Percentiles rank a stretch among this genome's conserved stretches.
Conservation (phyloP, 2,888 invertebrate species). For the Cryptops parisi region DNA sequence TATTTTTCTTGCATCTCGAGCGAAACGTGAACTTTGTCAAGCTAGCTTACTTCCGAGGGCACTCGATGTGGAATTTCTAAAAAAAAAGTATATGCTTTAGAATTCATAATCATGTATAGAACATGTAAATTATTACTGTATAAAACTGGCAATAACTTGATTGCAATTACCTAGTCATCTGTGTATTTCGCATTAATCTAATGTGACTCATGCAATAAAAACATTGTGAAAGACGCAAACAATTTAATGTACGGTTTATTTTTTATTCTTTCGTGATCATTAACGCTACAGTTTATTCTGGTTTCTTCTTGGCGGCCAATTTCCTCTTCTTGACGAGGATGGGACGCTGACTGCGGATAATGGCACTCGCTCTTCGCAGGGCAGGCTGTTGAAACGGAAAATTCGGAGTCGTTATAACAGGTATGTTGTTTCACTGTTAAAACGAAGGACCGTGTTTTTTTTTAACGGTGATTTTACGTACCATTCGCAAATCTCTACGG, state of each 20-base stretch:
- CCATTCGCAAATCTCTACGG: slow-evolving; percentile 73
- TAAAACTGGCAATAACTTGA: too few relatives aligned
- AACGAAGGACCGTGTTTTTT: slow-evolving; percentile 9
- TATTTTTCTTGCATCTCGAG: too few relatives aligned
- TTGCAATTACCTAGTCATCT: too few relatives aligned
- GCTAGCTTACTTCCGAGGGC: too few relatives aligned
- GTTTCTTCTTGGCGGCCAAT: slow-evolving; percentile 45
- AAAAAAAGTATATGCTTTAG: too few relatives aligned
- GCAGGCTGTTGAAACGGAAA: slow-evolving; percentile 74
- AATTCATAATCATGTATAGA: too few relatives aligned
- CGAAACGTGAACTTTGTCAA: too few relatives aligned
- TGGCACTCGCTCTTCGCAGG: slow-evolving; percentile 80
- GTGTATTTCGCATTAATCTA: too few relatives aligned
- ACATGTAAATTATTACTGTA: too few relatives aligned
- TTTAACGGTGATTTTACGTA: slow-evolving; percentile 25
- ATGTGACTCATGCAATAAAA: too few relatives aligned
- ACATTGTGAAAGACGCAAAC: neutral
- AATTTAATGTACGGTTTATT: neutral
- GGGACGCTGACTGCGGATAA: slow-evolving; percentile 80
- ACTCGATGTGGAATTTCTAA: too few relatives aligned
- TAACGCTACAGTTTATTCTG: slow-evolving; percentile 46
- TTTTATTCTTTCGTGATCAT: neutral
- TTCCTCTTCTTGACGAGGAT: slow-evolving; percentile 55
- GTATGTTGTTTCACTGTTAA: slow-evolving; percentile 10
- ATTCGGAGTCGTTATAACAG: too few relatives aligned